phyloP scores from a whole-genome alignment of 2,888 invertebrate species.

The Cordylochernes scorpioides region DNA sequence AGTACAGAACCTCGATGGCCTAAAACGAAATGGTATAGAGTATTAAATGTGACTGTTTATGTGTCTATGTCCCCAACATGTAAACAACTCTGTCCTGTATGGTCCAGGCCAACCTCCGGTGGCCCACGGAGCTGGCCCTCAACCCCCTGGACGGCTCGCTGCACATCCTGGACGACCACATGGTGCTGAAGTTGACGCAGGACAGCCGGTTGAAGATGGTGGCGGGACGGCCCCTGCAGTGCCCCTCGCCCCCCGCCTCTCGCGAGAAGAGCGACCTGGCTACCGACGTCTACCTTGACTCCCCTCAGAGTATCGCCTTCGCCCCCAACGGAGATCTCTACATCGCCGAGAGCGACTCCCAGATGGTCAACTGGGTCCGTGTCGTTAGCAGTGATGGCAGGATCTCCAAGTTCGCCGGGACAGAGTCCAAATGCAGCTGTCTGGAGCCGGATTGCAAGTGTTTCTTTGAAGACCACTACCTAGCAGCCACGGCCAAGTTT shows the following conservation, averaged over 20 bases:
- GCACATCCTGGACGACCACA: conserved; percentile 80
- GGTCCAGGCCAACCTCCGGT: conserved; percentile 54
- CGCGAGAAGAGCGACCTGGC: conserved; percentile 17
- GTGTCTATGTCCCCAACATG: not conserved
- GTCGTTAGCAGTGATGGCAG: conserved; percentile 22
- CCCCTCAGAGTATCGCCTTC: conserved; percentile 64
- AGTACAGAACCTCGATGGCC: too few species aligned
- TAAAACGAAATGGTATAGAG: not conserved
- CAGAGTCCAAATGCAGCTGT: conserved; percentile 24
- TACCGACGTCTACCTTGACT: conserved; percentile 33
- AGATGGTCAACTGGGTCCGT: conserved; percentile 27
- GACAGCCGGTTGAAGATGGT: conserved; percentile 55
- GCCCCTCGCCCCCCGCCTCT: conserved; percentile 29
- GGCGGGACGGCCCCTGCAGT: conserved; percentile 79
- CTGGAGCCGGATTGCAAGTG: conserved; percentile 21
- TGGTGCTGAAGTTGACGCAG: conserved; percentile 64
- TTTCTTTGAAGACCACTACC: conserved; percentile 20
- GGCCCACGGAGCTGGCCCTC: conserved; percentile 87
- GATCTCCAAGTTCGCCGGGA: conserved; percentile 23
- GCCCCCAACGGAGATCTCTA: conserved; percentile 72
- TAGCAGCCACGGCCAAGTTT: conserved; percentile 23
- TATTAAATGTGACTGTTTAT: not conserved
- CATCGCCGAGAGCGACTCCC: conserved; percentile 67
- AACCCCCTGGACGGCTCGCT: conserved; percentile 79
- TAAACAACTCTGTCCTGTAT: not conserved